A percentile compares a stretch with the other conserved stretches of the same genome.
Evolutionary conservation across 2,888 invertebrate genomes (phyloP).

Genomic region (Bibio marci): DNA sequence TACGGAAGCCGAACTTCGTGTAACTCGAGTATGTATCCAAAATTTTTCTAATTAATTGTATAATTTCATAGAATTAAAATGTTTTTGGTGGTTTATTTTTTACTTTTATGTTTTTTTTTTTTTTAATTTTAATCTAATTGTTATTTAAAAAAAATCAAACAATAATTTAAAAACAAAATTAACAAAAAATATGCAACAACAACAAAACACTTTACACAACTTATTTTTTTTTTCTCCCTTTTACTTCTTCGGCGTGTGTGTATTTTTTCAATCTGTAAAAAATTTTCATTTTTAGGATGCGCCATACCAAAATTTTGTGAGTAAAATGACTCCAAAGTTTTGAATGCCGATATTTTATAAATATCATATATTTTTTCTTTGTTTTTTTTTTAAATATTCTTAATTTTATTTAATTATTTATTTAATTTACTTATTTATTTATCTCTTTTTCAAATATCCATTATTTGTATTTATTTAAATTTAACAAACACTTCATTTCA

Average conservation of each 20-base stretch:
- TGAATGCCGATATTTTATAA: slow-evolving; percentile 11
- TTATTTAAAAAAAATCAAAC: too few relatives aligned
- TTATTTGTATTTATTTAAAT: background rate
- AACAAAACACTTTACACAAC: background rate
- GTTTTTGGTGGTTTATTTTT: too few relatives aligned
- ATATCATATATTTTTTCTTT: slow-evolving; percentile 8
- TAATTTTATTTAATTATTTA: background rate
- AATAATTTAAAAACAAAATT: too few relatives aligned
- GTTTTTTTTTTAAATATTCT: slow-evolving; percentile 2
- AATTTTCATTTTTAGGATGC: slow-evolving; percentile 24
- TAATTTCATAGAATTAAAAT: too few relatives aligned
- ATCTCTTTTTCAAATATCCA: background rate
- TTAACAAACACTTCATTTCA: background rate
- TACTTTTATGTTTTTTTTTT: too few relatives aligned
- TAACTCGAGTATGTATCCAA: slow-evolving; percentile 46
- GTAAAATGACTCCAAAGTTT: slow-evolving; percentile 24
- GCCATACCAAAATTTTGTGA: slow-evolving; percentile 32
- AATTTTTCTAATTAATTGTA: background rate
- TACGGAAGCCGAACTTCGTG: slow-evolving; percentile 77
- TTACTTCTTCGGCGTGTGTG: too few relatives aligned
- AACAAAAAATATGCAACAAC: too few relatives aligned
- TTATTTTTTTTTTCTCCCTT: too few relatives aligned
- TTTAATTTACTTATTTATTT: background rate
- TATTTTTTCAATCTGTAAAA: too few relatives aligned
- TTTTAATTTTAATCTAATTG: too few relatives aligned